Percentiles rank a stretch among this genome's conserved stretches.
Conservation (phyloP, 2,797 vertebrate species). For the Aeoliscus strigatus region DNA sequence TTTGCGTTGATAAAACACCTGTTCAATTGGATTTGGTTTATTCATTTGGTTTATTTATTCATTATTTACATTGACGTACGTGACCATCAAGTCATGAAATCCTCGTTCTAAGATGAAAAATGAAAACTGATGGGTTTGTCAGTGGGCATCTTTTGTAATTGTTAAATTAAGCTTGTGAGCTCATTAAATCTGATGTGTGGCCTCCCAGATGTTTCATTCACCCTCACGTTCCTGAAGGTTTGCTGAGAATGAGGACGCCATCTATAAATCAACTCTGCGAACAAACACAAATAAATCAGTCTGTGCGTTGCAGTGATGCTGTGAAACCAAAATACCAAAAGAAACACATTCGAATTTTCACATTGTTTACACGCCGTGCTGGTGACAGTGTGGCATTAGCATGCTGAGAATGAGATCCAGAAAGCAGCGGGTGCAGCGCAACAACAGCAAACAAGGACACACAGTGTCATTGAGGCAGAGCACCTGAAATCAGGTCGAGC, state of each 20-base stretch:
- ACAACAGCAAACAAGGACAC: constrained; percentile 34
- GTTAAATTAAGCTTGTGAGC: constrained; percentile 6
- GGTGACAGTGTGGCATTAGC: constrained; percentile 22
- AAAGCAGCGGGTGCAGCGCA: constrained; percentile 31
- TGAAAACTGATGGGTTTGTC: too few relatives aligned
- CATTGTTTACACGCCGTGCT: constrained; percentile 16
- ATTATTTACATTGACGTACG: too few relatives aligned
- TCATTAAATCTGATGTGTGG: neutral
- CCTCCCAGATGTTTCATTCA: constrained; percentile 7
- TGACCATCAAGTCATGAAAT: too few relatives aligned
- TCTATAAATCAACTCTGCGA: constrained; percentile 6
- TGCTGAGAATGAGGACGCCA: neutral
- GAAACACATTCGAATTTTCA: constrained; percentile 11
- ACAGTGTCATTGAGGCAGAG: constrained; percentile 33
- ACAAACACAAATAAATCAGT: neutral
- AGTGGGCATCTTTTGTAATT: constrained; percentile 5
- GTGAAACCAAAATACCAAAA: neutral
- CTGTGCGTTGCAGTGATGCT: neutral
- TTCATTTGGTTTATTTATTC: too few relatives aligned
- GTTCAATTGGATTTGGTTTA: too few relatives aligned
- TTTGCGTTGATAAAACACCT: too few relatives aligned
- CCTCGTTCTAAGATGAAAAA: too few relatives aligned
- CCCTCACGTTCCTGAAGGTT: constrained; percentile 7
- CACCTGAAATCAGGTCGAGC: constrained; percentile 30
- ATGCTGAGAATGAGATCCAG: constrained; percentile 35